Conservation (phyloP, 2,797 vertebrate genomes). For the Callimico goeldii region DNA sequence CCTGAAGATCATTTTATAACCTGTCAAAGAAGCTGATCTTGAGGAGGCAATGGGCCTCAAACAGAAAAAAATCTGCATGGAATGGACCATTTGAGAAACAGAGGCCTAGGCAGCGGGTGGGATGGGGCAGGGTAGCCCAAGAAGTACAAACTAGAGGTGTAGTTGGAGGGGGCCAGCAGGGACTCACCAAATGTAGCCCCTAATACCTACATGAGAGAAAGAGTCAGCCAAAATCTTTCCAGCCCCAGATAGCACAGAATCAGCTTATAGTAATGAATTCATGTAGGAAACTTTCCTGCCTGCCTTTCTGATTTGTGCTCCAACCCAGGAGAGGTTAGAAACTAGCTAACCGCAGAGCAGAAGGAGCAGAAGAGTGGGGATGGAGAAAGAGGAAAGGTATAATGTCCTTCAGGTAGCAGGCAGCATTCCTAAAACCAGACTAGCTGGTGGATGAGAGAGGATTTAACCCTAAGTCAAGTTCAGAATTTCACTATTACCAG, state of each 20-base stretch:
- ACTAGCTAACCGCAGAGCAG: not conserved
- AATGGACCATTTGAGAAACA: not conserved
- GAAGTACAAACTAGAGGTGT: not conserved
- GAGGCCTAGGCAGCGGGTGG: not conserved
- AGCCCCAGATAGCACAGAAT: not conserved
- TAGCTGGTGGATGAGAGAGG: not conserved
- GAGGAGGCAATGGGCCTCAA: not conserved
- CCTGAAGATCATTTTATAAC: not conserved
- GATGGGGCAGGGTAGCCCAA: fast-evolving
- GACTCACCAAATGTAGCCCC: not conserved
- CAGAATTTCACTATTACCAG: not conserved
- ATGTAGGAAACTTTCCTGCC: not conserved
- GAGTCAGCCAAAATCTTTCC: not conserved
- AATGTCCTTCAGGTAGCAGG: not conserved
- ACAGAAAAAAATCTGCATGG: not conserved
- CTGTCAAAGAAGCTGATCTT: not conserved
- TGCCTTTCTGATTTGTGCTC: not conserved
- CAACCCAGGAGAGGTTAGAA: not conserved
- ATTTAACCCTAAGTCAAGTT: not conserved
- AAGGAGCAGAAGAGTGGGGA: not conserved
- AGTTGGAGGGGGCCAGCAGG: not conserved
- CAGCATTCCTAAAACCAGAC: not conserved
- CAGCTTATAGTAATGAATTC: not conserved
- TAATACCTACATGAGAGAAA: not conserved
- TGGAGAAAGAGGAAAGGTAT: not conserved